Evolutionary conservation across 2,888 invertebrate species (phyloP).

Genomic region (Salticus scenicus): DNA sequence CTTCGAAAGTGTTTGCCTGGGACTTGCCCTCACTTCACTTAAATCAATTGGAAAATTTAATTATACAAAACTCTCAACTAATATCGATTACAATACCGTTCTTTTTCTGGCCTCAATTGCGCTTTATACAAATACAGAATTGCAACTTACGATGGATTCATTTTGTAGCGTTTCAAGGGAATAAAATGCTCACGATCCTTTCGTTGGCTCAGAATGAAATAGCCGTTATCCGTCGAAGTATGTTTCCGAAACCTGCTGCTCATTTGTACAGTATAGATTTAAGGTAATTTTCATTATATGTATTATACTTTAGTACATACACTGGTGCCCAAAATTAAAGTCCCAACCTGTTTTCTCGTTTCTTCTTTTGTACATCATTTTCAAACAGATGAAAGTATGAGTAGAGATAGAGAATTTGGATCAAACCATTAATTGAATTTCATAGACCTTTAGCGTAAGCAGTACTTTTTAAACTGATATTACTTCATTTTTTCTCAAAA

Average conservation of each 20-base stretch:
- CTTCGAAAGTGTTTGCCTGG: slow-evolving; percentile 47
- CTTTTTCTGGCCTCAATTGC: background rate
- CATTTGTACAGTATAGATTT: slow-evolving; percentile 52
- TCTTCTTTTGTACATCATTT: too few species aligned
- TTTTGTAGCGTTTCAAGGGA: slow-evolving; percentile 16
- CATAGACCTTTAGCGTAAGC: too few species aligned
- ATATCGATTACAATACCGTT: slow-evolving; percentile 29
- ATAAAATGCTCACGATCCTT: slow-evolving; percentile 27
- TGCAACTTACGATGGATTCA: slow-evolving; percentile 41
- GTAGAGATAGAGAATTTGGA: too few species aligned
- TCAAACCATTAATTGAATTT: too few species aligned
- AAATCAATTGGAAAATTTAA: slow-evolving; percentile 15
- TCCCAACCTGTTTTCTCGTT: too few species aligned
- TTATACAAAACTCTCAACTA: slow-evolving; percentile 47
- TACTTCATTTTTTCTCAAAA: too few species aligned
- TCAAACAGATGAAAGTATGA: too few species aligned
- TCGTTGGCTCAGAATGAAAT: slow-evolving; percentile 47
- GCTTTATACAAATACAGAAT: slow-evolving; percentile 32
- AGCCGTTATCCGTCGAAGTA: slow-evolving; percentile 14
- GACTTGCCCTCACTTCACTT: slow-evolving; percentile 30
- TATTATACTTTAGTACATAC: too few species aligned
- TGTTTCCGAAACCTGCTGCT: slow-evolving; percentile 44
- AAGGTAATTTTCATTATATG: slow-evolving; percentile 27
- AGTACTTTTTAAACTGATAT: too few species aligned
- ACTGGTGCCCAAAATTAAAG: too few species aligned